These are phyloP conservation scores for Antitype chi DNA, from an alignment of 2,888 invertebrate genomes.

Conservation along the genomic window DNA sequence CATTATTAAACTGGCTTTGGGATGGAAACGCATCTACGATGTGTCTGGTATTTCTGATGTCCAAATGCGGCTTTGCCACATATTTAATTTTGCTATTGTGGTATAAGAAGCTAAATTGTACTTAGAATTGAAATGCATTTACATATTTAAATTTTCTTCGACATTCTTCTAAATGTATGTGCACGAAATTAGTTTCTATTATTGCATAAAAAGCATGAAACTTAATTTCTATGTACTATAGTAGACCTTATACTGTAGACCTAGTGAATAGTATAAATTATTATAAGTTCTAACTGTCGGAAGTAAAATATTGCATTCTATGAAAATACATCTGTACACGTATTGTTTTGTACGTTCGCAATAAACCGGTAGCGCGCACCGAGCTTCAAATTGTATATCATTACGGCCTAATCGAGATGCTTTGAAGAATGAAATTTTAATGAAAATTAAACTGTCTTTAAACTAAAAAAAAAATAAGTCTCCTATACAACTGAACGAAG, in stretches of 20 bases:
- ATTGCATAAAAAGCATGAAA: conserved; percentile 48
- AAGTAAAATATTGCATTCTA: conserved; percentile 78
- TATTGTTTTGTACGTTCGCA: conserved; percentile 45
- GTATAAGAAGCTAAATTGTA: not conserved
- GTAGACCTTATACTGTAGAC: conserved; percentile 32
- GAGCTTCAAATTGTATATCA: conserved; percentile 38
- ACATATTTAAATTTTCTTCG: conserved; percentile 1
- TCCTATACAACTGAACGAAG: not conserved
- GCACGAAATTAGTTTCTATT: conserved; percentile 41
- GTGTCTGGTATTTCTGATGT: not conserved
- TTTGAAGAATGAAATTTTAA: conserved; percentile 5
- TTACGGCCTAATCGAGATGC: conserved; percentile 11
- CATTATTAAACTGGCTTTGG: not conserved
- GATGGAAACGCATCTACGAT: not conserved
- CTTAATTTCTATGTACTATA: conserved; percentile 14
- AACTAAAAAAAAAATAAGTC: not conserved
- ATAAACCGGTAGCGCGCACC: conserved; percentile 54
- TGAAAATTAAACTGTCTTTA: not conserved
- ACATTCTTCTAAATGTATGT: conserved; percentile 36
- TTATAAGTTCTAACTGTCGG: not conserved
- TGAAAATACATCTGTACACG: conserved; percentile 69
- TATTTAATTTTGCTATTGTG: not conserved
- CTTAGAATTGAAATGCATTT: not conserved
- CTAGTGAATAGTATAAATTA: conserved; percentile 22
- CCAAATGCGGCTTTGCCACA: not conserved